phyloP scores from a whole-genome alignment of 2,888 invertebrate genomes.

The Meghimatium bilineatum region DNA sequence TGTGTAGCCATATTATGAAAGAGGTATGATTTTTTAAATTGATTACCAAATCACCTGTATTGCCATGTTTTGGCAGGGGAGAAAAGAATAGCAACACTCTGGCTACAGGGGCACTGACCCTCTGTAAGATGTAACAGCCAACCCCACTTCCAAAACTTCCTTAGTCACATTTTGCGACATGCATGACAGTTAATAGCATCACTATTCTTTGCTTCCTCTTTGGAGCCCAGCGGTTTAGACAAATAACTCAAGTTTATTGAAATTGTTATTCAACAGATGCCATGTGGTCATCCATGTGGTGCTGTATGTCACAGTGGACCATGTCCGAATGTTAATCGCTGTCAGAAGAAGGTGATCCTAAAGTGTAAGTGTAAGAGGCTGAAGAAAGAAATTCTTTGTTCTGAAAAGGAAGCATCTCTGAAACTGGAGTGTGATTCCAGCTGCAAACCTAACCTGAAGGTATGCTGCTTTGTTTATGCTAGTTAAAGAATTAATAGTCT shows the following conservation, averaged over 20 bases:
- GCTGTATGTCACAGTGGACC: conserved; percentile 72
- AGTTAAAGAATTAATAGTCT: not conserved
- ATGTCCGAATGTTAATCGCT: conserved; percentile 80
- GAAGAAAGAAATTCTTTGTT: conserved; percentile 81
- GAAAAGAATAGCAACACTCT: no score
- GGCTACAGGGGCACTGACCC: no score
- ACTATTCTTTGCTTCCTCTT: no score
- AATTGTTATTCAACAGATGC: conserved; percentile 79
- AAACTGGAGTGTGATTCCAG: conserved; percentile 71
- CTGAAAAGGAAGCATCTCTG: conserved; percentile 53
- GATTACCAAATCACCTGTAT: no score
- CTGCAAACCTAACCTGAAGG: conserved; percentile 60
- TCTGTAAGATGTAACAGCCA: no score
- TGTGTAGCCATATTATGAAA: no score
- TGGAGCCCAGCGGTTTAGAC: no score
- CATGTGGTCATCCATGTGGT: conserved; percentile 87
- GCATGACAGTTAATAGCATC: no score
- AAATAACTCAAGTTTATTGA: not conserved
- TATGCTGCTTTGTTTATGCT: not conserved
- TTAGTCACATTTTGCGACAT: no score
- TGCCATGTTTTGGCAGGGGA: no score
- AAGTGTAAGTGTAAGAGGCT: conserved; percentile 87
- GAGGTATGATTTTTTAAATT: no score
- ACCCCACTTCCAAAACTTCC: no score
- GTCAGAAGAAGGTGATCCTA: conserved; percentile 88